These are phyloP conservation scores for Patiria pectinifera DNA, from an alignment of 53 echinoderm and acorn worm genomes.

Conservation along the genomic window DNA sequence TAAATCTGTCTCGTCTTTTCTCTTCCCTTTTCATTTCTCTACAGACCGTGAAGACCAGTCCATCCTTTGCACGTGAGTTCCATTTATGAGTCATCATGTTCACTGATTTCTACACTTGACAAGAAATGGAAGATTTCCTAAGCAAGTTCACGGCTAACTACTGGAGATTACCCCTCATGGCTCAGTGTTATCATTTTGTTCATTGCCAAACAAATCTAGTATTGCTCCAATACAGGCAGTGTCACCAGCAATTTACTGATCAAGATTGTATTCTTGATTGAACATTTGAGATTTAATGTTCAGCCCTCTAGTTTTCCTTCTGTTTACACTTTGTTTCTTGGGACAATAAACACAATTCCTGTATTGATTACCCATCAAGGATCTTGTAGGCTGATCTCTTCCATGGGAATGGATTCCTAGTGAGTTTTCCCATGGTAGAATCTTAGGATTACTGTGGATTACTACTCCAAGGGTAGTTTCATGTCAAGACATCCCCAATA, in stretches of 20 bases:
- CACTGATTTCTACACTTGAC: neutral
- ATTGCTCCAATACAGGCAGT: neutral
- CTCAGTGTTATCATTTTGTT: neutral
- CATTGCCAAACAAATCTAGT: neutral
- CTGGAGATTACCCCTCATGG: neutral
- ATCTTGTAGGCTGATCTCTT: neutral
- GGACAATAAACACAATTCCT: neutral
- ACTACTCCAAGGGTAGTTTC: neutral
- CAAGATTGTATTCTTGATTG: too few relatives aligned
- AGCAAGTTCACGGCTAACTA: neutral
- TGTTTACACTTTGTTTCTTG: neutral
- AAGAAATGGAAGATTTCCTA: conserved; percentile 34
- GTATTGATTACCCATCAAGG: neutral
- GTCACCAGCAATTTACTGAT: too few relatives aligned
- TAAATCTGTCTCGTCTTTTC: neutral
- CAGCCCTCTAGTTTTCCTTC: neutral
- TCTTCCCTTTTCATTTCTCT: conserved; percentile 37
- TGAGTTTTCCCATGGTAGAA: neutral
- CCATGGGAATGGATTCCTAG: neutral
- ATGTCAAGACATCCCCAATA: too few relatives aligned
- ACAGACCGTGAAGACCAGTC: conserved; percentile 99
- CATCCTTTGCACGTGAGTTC: conserved; percentile 99
- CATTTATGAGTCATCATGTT: conserved; percentile 26
- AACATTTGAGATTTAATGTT: too few relatives aligned
- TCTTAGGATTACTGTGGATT: neutral